Evolutionary conservation across 92 coral and sea anemone genomes (phyloP), one percentile per base, ranked within the genome.

Genomic region (Epizoanthus ramosus): DNA sequence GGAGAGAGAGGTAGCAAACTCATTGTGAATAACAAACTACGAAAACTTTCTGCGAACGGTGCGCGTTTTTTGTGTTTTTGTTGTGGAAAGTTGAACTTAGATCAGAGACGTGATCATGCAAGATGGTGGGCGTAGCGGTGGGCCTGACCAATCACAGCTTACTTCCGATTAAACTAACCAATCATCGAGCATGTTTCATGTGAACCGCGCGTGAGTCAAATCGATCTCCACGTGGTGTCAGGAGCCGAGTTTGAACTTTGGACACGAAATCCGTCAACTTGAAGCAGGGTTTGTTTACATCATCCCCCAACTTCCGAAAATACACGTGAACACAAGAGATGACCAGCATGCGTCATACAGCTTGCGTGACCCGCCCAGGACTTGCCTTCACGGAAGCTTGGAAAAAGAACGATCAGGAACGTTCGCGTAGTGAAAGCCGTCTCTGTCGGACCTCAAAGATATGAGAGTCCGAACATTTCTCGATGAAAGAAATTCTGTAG

Each of bases 1-100:
- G 99, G 99, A 92, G 99, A 96, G 85, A 94, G 92, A 89, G 99
- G 99, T 80, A 96, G 87, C 60, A 81, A 95, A 80, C 94, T 92
- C 98, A 93, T 96, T 84, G 87, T 35, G 14, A 35, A 85, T 37
- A 57, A 61, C 86, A 65, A 75, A 86, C 21, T 71, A 74, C 75
- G 83, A 81, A 86, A 66, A 39, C 59, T 56, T 87, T 81, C 63
- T 37, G 90, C 68, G 84, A 84, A 87, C 79, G 73, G 19, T 87
- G 71, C 28, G 75, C 83, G 75, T 74, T 63, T 61, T 87, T 82
- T 66, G 37, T 77, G 71, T 77, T 77, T 75, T 77, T 77, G 71
- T 63, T 77, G 82, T 80, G 65, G 85, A 23, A 45, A 82, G 85
- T 86, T 92, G 98, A 93, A 93, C 98, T 93, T 93, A 91, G 98